These are phyloP conservation scores for Aquatica leii DNA, from an alignment of 2,888 invertebrate genomes.

Conservation along the genomic window DNA sequence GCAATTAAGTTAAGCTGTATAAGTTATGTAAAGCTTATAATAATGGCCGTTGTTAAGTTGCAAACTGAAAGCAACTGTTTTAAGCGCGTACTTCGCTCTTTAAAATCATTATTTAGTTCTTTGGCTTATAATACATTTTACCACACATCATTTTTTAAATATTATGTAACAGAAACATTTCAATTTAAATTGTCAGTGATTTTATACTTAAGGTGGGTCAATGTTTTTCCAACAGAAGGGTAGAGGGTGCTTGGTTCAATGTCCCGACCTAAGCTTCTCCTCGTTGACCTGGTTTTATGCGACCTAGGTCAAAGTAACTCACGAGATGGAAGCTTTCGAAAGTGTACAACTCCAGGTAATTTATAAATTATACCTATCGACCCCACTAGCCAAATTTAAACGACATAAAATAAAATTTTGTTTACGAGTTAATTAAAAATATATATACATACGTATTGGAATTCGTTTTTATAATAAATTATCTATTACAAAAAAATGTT, in stretches of 20 bases:
- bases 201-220: slow-evolving; percentile 33
- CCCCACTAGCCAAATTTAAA: slow-evolving; percentile 7
- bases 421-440: background rate
- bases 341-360: slow-evolving; percentile 50
- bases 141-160: slow-evolving; percentile 5
- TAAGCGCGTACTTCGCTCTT: too few relatives aligned
- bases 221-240: slow-evolving; percentile 26
- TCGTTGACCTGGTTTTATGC: slow-evolving; percentile 52
- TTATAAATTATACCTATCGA: slow-evolving; percentile 42
- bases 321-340: slow-evolving; percentile 44
- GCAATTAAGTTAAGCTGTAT: too few relatives aligned
- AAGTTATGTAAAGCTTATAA: too few relatives aligned
- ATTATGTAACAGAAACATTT: slow-evolving; percentile 8
- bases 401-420: background rate
- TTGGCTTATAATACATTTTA: background rate
- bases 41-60: too few relatives aligned
- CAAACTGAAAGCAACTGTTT: too few relatives aligned
- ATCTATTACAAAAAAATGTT: too few relatives aligned
- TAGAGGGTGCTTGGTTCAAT: slow-evolving; percentile 46
- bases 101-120: background rate
- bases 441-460: too few relatives aligned
- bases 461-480: too few relatives aligned
- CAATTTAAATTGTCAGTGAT: slow-evolving; percentile 26
- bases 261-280: slow-evolving; percentile 52
- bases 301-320: slow-evolving; percentile 51